These are phyloP conservation scores for Phanerotoma sp. DNA, from an alignment of 2,888 invertebrate species.

Conservation along the genomic window DNA sequence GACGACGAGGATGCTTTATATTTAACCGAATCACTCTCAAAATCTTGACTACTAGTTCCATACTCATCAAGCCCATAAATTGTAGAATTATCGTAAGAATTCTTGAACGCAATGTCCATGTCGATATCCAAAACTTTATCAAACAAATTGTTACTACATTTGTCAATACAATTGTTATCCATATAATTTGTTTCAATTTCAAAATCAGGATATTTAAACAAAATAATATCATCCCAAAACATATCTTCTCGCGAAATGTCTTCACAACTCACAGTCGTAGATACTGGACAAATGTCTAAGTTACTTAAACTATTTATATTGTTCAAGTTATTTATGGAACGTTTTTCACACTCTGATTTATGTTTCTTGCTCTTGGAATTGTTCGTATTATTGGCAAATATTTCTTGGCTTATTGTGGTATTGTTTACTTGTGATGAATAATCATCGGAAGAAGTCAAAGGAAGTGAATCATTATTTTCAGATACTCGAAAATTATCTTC, in stretches of 20 bases:
- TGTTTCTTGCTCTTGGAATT: background rate
- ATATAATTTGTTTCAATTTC: slow-evolving; percentile 2
- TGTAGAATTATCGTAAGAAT: slow-evolving; percentile 2
- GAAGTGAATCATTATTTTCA: too few relatives aligned
- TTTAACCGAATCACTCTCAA: background rate
- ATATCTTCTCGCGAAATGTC: slow-evolving; percentile 7
- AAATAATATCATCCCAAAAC: slow-evolving; percentile 18
- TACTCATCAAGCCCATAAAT: slow-evolving; percentile 30
- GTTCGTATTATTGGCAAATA: too few relatives aligned
- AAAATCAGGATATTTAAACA: slow-evolving; percentile 15
- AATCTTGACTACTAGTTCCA: slow-evolving; percentile 35
- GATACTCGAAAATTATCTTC: slow-evolving; percentile 3
- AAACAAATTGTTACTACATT: too few relatives aligned
- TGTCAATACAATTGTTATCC: background rate
- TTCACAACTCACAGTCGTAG: slow-evolving; percentile 32
- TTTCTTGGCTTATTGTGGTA: too few relatives aligned
- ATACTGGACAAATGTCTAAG: slow-evolving; percentile 30
- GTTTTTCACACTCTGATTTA: slow-evolving; percentile 27
- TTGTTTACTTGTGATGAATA: too few relatives aligned
- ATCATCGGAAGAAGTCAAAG: too few relatives aligned
- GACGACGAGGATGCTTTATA: slow-evolving; percentile 13
- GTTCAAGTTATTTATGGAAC: slow-evolving; percentile 32
- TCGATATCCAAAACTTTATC: slow-evolving; percentile 10
- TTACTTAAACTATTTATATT: slow-evolving; percentile 28
- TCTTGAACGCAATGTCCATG: slow-evolving; percentile 15